Evolutionary conservation across 2,888 invertebrate species (phyloP), one percentile per base, ranked within the genome.

Genomic region (Andrena fulva): DNA sequence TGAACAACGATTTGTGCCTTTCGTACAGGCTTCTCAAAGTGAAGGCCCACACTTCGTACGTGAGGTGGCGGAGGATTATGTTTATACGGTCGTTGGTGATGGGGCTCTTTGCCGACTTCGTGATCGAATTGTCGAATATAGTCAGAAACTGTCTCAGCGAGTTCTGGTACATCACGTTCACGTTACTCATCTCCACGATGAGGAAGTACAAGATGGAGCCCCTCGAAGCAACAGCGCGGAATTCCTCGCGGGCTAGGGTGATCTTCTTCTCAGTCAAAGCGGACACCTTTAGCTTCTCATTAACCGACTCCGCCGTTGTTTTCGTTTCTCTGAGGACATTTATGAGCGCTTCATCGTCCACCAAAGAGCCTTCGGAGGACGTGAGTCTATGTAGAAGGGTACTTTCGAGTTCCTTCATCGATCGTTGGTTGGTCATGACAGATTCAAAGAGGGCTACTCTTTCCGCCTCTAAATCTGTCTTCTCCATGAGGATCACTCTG

Each of bases 141-240:
- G 96, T 97, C 60, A 99, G 94, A 94, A 99, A 99, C 93, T 99
- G 99, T 91, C 98, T 98, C 68, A 99, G 94, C 0, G 99, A 98
- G 89, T 99, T 99, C 94, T 99, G 99, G 92, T 99, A 99, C 99
- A 99, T 99, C 8, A 97, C 96, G 92, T 99, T 99, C 0, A 99
- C 99, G 92, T 98, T 97, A 91, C 98, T 98, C 99, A 99, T 99
- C 95, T 99, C 99, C 0, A 99, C 99, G 82, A 99, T 99, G 56
- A 99, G 95, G 93, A 99, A 99, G 92, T 99, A 99, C 1, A 99
- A 94, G 76, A 99, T 98, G 0, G 98, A 98, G 20, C 99, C 99
- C 87, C 99, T 95, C 0, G 98, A 97, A 2, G 99, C 99, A 0
- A 99, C 99, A 0, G 99, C 98, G 87, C 99, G 95, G 93, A 98